Percentiles rank a stretch among this genome's conserved stretches.
These are phyloP conservation scores for Microctenopoma steveboyesi DNA, from an alignment of 2,797 vertebrate genomes.

Conservation along the genomic window DNA sequence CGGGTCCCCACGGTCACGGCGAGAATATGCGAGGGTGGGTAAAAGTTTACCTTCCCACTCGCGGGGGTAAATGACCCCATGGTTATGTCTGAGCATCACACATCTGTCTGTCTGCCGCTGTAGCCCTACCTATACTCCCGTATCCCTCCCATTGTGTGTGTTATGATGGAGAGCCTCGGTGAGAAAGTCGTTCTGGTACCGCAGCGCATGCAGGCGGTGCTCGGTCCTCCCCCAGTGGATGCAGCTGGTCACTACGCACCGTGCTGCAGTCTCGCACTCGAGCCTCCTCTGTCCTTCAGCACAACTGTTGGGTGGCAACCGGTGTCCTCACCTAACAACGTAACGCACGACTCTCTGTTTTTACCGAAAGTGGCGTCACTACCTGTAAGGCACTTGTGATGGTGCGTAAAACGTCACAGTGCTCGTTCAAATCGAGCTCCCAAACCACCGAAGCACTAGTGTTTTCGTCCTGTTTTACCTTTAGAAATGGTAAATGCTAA, in stretches of 20 bases:
- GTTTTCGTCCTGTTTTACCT: not conserved
- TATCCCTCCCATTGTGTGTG: constrained; percentile 80
- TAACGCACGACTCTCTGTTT: constrained; percentile 7
- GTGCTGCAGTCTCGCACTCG: constrained; percentile 73
- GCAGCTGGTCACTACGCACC: constrained; percentile 77
- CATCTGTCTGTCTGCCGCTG: constrained; percentile 80
- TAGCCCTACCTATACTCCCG: constrained; percentile 72
- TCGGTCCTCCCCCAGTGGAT: constrained; percentile 85
- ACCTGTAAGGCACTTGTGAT: not conserved
- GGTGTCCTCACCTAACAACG: constrained; percentile 30
- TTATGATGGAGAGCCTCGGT: constrained; percentile 76
- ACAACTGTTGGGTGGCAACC: constrained; percentile 48
- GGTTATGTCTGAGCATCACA: constrained; percentile 77
- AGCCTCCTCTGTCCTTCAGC: constrained; percentile 58
- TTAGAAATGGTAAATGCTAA: not conserved
- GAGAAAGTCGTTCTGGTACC: constrained; percentile 75
- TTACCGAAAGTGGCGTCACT: not conserved
- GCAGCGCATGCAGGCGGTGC: constrained; percentile 77
- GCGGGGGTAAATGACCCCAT: constrained; percentile 61
- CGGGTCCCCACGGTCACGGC: constrained; percentile 33
- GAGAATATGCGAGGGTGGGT: constrained; percentile 50
- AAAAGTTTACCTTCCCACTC: constrained; percentile 81
- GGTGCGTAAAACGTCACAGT: not conserved
- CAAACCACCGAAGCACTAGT: not conserved
- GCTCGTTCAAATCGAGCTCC: not conserved